phyloP scores from a whole-genome alignment of 2,888 invertebrate genomes.

The Rhimphoctona megacephalus region DNA sequence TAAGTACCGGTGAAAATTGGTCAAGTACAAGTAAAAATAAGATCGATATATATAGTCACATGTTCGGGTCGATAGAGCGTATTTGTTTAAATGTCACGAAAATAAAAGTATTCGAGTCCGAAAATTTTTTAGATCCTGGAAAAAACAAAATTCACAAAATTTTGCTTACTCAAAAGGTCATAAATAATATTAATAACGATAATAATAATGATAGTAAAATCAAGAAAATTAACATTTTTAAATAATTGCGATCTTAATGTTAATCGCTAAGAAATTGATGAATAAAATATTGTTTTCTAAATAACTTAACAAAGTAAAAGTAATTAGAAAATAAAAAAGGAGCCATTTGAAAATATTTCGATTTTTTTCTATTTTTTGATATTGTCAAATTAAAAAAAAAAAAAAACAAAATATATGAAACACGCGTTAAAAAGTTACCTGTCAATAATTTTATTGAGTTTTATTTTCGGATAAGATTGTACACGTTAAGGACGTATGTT shows the following conservation, averaged over 20 bases:
- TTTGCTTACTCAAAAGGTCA: not conserved
- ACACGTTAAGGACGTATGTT: not conserved
- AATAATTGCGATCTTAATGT: no score
- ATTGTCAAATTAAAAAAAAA: no score
- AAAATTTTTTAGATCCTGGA: not conserved
- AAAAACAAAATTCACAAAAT: not conserved
- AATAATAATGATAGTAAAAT: no score
- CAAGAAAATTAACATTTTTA: no score
- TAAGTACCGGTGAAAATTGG: slow-evolving; percentile 49
- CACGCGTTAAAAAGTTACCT: no score
- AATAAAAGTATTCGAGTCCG: not conserved
- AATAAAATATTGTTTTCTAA: no score
- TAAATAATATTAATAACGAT: no score
- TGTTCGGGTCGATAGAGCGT: not conserved
- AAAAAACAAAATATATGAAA: no score
- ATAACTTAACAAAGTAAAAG: no score
- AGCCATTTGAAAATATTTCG: not conserved
- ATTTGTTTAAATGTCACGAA: not conserved
- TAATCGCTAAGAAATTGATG: no score
- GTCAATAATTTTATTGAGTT: not conserved
- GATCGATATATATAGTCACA: not conserved
- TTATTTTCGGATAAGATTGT: not conserved
- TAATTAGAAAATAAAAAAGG: not conserved
- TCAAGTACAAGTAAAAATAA: slow-evolving; percentile 56
- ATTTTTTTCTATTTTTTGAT: not conserved